These are phyloP conservation scores for Hapalemur alaotrensis DNA, from an alignment of 2,797 vertebrate genomes.

Conservation along the genomic window DNA sequence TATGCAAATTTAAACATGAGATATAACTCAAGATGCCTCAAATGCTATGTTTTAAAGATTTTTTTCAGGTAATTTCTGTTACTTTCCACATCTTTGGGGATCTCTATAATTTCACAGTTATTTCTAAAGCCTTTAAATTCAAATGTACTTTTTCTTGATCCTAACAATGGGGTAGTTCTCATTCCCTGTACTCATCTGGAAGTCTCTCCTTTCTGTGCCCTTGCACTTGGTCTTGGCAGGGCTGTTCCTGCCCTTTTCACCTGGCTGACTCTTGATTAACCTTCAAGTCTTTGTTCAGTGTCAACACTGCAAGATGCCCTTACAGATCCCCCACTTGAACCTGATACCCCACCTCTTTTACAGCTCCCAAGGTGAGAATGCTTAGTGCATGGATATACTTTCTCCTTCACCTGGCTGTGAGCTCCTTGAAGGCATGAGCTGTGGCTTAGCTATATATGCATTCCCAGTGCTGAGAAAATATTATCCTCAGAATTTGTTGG, in stretches of 20 bases:
- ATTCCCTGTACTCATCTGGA: neutral
- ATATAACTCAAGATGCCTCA: neutral
- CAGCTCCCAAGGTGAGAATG: neutral
- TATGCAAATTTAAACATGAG: neutral
- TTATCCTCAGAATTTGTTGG: neutral
- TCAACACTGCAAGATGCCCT: neutral
- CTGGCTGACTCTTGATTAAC: neutral
- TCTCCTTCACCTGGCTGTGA: neutral
- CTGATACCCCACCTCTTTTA: fast-evolving
- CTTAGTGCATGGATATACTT: neutral
- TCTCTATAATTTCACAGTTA: neutral
- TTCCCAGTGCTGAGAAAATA: neutral
- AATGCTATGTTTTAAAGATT: neutral
- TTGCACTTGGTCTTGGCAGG: neutral
- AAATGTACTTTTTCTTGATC: neutral
- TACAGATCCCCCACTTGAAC: neutral
- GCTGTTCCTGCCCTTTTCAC: neutral
- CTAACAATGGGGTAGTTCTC: neutral
- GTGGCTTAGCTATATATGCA: neutral
- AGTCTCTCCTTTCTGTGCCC: neutral
- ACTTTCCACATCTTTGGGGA: neutral
- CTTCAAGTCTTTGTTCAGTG: neutral
- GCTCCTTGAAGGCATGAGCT: neutral
- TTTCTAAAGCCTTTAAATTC: neutral
- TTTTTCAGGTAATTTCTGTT: neutral